These are phyloP conservation scores for Lasioglossum oenotherae DNA, from an alignment of 2,888 invertebrate genomes.

Conservation along the genomic window DNA sequence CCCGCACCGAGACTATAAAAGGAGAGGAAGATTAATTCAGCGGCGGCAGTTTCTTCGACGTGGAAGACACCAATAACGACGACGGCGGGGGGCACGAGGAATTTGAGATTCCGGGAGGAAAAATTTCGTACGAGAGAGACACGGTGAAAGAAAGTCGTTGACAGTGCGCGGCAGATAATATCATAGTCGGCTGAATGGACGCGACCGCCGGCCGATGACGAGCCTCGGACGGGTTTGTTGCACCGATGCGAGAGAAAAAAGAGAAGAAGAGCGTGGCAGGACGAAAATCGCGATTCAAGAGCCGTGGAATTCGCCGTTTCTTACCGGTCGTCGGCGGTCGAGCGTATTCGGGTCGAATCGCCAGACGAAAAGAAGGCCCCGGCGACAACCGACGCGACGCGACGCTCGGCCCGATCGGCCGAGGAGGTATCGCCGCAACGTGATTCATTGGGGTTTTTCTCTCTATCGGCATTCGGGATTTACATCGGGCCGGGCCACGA, in stretches of 20 bases:
- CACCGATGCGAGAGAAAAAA: constrained; percentile 58
- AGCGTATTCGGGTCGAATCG: constrained; percentile 58
- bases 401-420: constrained; percentile 53
- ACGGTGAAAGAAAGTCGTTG: constrained; percentile 46
- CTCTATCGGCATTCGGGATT: constrained; percentile 66
- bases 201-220: constrained; percentile 49
- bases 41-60: constrained; percentile 1
- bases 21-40: constrained; percentile 37
- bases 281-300: constrained; percentile 70
- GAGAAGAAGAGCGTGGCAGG: constrained; percentile 64
- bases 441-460: constrained; percentile 69
- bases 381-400: constrained; percentile 36
- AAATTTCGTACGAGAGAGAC: constrained; percentile 13
- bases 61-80: constrained; percentile 23
- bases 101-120: constrained; percentile 36
- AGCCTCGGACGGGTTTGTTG: constrained; percentile 55
- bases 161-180: constrained; percentile 37
- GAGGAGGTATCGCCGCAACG: constrained; percentile 69
- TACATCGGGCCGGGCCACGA: constrained; percentile 70
- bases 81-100: constrained; percentile 23
- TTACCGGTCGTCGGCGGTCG: constrained; percentile 63
- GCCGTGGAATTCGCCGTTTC: constrained; percentile 73
- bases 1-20: constrained; percentile 13
- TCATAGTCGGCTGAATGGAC: constrained; percentile 51
- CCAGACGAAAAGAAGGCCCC: constrained; percentile 49